Evolutionary conservation across 2,797 vertebrate genomes (phyloP), one percentile per base, ranked within the genome.

Genomic region (Chrysolophus pictus): DNA sequence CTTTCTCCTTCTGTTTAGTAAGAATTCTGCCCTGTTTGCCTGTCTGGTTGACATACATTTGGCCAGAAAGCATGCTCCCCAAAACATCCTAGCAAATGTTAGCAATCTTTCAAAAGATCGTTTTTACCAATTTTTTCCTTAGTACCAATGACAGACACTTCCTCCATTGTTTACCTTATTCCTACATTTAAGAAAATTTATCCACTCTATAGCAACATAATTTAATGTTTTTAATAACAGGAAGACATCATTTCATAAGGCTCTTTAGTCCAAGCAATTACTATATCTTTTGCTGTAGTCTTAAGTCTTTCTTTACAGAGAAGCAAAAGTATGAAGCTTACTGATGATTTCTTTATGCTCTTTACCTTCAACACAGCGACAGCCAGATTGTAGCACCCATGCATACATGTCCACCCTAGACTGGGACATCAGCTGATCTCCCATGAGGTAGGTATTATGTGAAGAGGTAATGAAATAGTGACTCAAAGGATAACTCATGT

Each of bases 361-460:
- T 97, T 97, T 91, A 99, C 99, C 99, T 98, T 99, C 99, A 47
- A 99, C 98, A 0, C 99, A 99, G 92, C 99, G 99, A 84, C 99
- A 99, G 95, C 99, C 99, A 0, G 99, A 98, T 93, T 99, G 99
- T 70, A 99, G 98, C 91, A 99, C 99, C 99, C 99, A 99, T 42
- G 99, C 98, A 0, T 99, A 99, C 99, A 99, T 99, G 97, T 99
- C 99, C 58, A 98, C 99, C 56, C 99, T 97, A 22, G 99, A 99
- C 97, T 99, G 99, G 55, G 99, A 99, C 98, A 99, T 99, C 91
- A 99, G 98, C 97, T 99, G 99, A 98, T 99, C 99, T 1, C 99
- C 99, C 98, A 98, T 99, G 97, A 99, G 98, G 98, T 99, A 99
- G 88, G 99, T 99, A 97, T 99, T 99, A 97, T 99, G 99, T 59